phyloP scores from a whole-genome alignment of 2,888 invertebrate species.

The Salpingus planirostris region DNA sequence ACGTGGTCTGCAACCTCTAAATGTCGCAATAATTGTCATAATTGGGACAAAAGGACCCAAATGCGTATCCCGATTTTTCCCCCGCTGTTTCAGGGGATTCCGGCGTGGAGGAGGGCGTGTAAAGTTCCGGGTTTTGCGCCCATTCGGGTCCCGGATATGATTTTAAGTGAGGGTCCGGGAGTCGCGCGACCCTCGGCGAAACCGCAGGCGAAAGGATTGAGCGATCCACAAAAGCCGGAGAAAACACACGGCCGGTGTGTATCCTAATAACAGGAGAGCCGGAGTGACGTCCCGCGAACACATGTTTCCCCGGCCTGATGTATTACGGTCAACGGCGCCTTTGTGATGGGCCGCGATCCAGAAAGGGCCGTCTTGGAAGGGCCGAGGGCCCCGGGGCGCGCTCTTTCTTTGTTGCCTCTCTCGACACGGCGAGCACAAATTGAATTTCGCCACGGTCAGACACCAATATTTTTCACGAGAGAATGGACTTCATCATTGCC shows the following conservation, averaged over 20 bases:
- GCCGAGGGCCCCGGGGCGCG: conserved; percentile 19
- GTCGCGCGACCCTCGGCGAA: neutral
- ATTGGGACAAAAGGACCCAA: too few relatives aligned
- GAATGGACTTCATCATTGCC: conserved; percentile 16
- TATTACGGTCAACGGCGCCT: conserved; percentile 29
- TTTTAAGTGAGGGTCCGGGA: neutral
- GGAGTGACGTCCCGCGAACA: conserved; percentile 21
- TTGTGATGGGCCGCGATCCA: conserved; percentile 23
- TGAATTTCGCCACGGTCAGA: conserved; percentile 27
- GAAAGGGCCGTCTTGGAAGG: conserved; percentile 29
- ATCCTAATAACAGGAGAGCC: conserved; percentile 18
- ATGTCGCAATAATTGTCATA: too few relatives aligned
- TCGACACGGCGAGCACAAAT: conserved; percentile 21
- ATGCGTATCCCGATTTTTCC: too few relatives aligned
- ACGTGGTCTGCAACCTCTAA: too few relatives aligned
- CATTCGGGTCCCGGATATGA: too few relatives aligned
- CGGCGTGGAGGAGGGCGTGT: too few relatives aligned
- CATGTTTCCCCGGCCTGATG: conserved; percentile 29
- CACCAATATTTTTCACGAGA: conserved; percentile 28
- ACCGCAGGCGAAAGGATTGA: conserved; percentile 4
- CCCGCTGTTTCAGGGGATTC: too few relatives aligned
- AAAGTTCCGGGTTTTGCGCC: too few relatives aligned
- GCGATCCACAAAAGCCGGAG: conserved; percentile 6
- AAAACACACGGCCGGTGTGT: conserved; percentile 5
- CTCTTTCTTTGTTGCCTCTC: conserved; percentile 27